Evolutionary conservation across 2,113 vertebrate genomes (phyloP).

Genomic region (Regulus satrapa): DNA sequence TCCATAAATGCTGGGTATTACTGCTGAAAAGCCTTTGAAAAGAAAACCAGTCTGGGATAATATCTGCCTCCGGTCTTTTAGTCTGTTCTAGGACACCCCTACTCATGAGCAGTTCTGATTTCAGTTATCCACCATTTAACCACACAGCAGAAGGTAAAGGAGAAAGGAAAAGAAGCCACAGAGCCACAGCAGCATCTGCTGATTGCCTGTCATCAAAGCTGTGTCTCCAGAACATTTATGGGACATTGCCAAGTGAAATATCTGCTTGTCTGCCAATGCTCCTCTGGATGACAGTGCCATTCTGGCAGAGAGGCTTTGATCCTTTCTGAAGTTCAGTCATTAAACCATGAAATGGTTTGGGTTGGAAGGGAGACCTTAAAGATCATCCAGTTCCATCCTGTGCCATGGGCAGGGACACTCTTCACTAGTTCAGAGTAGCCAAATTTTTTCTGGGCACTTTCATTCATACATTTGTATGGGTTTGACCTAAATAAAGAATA

Average conservation of each 20-base stretch:
- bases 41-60: not conserved
- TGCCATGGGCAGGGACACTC: not conserved
- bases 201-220: not conserved
- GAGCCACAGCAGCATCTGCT: not conserved
- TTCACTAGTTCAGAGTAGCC: not conserved
- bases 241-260: not conserved
- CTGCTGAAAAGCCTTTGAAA: not conserved
- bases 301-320: not conserved
- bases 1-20: not conserved
- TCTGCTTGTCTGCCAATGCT: not conserved
- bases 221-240: not conserved
- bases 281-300: not conserved
- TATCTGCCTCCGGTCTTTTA: not conserved
- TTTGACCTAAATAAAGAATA: not conserved
- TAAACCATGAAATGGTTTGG: not conserved
- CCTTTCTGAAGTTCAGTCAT: not conserved
- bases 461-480: not conserved
- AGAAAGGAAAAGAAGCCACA: not conserved
- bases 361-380: not conserved
- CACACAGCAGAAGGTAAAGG: not conserved
- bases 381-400: not conserved
- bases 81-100: not conserved
- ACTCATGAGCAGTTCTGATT: not conserved
- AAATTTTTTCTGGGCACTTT: not conserved
- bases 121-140: not conserved